These are phyloP conservation scores for Dufourea novaeangliae DNA, from an alignment of 1,140 invertebrate species.

Conservation along the genomic window DNA sequence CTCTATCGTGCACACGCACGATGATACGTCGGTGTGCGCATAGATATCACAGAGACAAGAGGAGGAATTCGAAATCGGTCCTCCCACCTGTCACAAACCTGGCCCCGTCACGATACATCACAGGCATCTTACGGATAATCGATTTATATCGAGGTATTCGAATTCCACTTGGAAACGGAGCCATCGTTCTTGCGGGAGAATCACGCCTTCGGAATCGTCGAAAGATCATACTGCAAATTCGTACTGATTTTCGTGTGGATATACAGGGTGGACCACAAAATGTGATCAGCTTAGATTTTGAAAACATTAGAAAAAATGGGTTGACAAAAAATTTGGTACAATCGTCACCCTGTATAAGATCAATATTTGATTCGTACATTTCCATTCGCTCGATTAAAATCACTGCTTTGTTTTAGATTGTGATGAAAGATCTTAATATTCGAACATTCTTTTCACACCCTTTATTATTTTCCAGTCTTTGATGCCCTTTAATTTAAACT, in stretches of 20 bases:
- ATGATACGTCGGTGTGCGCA: background rate
- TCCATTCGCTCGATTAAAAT: too few relatives aligned
- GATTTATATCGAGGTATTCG: conserved; percentile 60
- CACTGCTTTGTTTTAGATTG: too few relatives aligned
- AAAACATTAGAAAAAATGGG: too few relatives aligned
- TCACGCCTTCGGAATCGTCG: conserved; percentile 29
- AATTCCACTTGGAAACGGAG: conserved; percentile 44
- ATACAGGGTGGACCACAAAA: background rate
- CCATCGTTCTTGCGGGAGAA: background rate
- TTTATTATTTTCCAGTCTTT: too few relatives aligned
- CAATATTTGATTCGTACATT: too few relatives aligned
- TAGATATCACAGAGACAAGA: conserved; percentile 48
- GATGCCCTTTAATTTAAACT: too few relatives aligned
- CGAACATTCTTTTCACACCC: too few relatives aligned
- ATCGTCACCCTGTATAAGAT: too few relatives aligned
- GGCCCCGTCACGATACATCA: conserved; percentile 57
- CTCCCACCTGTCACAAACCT: conserved; percentile 59
- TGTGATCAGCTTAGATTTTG: background rate
- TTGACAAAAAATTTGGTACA: too few relatives aligned
- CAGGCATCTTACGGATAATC: conserved; percentile 61
- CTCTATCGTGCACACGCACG: background rate
- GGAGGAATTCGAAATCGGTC: conserved; percentile 59
- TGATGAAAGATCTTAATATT: too few relatives aligned
- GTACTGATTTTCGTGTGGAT: background rate
- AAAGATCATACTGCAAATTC: background rate